Percentiles rank a stretch among this genome's conserved stretches.
Evolutionary conservation across 1,140 invertebrate species (phyloP).

Genomic region (Penaeus vannamei): DNA sequence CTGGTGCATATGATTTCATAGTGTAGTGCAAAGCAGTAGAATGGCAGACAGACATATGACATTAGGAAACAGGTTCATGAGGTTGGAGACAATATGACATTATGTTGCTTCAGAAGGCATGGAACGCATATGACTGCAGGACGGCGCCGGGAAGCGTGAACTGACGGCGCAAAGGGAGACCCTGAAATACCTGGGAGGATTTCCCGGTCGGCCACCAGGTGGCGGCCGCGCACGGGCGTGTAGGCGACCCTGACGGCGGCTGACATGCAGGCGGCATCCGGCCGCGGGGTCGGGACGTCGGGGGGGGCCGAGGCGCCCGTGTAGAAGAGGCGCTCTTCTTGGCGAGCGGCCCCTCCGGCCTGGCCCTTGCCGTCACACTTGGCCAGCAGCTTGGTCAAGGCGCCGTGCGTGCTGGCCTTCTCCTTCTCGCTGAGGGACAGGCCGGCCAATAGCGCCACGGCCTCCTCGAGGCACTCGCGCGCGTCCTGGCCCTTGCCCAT

Average conservation of each 20-base stretch:
- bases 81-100: too few relatives aligned
- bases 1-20: too few relatives aligned
- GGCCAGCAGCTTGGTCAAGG: conserved; percentile 43
- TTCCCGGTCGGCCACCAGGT: conserved; percentile 59
- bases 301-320: conserved; percentile 30
- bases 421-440: conserved; percentile 55
- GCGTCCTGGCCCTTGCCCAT: conserved; percentile 73
- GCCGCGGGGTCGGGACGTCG: background rate
- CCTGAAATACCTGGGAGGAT: conserved; percentile 55
- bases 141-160: background rate
- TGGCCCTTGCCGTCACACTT: conserved; percentile 44
- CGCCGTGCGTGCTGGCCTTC: conserved; percentile 1
- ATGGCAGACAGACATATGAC: too few relatives aligned
- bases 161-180: background rate
- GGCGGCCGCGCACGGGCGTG: conserved; percentile 52
- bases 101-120: too few relatives aligned
- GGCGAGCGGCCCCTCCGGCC: background rate
- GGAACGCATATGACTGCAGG: too few relatives aligned
- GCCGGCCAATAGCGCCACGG: conserved; percentile 10
- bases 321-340: conserved; percentile 36
- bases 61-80: too few relatives aligned
- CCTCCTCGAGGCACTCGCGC: conserved; percentile 40
- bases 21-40: too few relatives aligned
- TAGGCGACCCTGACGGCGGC: conserved; percentile 50
- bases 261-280: conserved; percentile 43